phyloP scores from a whole-genome alignment of 1,140 invertebrate genomes.

The Microplitis demolitor region DNA sequence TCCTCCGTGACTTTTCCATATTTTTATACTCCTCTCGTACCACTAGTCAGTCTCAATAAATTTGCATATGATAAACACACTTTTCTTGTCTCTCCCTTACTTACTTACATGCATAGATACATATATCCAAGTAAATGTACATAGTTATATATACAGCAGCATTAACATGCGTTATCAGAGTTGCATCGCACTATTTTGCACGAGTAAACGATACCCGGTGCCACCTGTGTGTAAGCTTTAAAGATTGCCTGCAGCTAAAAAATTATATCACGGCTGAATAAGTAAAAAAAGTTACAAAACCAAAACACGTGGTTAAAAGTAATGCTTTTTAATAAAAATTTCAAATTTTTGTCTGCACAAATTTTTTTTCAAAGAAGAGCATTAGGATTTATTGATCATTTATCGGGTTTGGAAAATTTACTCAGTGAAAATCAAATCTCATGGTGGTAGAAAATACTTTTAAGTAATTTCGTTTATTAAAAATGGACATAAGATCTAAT shows the following conservation, averaged over 20 bases:
- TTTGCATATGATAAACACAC: conserved; percentile 41
- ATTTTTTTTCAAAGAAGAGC: too few species aligned
- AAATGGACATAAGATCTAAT: too few species aligned
- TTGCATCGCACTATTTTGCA: neutral
- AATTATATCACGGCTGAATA: neutral
- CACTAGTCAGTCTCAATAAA: conserved; percentile 27
- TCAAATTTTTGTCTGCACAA: too few species aligned
- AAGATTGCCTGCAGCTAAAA: conserved; percentile 29
- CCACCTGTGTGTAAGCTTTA: conserved; percentile 49
- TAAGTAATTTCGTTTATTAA: too few species aligned
- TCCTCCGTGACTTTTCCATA: conserved; percentile 15
- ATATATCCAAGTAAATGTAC: neutral
- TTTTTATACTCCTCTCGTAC: conserved; percentile 23
- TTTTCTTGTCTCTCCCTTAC: conserved; percentile 19
- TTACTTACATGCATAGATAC: conserved; percentile 8
- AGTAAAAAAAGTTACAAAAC: conserved; percentile 13
- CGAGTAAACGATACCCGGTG: conserved; percentile 43
- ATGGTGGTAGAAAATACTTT: too few species aligned
- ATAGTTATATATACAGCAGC: conserved; percentile 1
- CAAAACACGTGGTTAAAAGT: neutral
- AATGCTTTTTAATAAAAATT: too few species aligned
- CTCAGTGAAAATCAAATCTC: too few species aligned
- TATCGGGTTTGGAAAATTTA: too few species aligned
- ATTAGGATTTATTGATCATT: too few species aligned
- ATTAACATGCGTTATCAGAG: conserved; percentile 1